These are phyloP conservation scores for Hydrozoanthus tunicans DNA, from an alignment of 64 coral and sea anemone genomes.

Conservation along the genomic window DNA sequence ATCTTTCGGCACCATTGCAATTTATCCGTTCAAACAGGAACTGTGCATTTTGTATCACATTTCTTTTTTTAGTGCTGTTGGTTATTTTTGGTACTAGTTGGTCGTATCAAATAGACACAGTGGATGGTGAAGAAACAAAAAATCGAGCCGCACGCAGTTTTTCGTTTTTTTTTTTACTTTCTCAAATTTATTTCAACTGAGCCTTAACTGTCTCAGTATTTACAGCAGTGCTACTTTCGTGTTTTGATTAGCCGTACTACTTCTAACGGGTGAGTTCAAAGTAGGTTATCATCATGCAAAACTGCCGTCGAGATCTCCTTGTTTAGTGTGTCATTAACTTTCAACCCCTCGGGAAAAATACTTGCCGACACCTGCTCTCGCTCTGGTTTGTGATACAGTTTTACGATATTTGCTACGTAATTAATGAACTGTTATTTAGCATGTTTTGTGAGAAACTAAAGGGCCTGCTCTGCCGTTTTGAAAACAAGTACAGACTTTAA, in stretches of 20 bases:
- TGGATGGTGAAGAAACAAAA: background rate
- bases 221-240: background rate
- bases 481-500: slow-evolving; percentile 42
- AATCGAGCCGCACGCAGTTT: background rate
- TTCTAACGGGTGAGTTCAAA: background rate
- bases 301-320: background rate
- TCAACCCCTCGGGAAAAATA: slow-evolving; percentile 19
- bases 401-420: slow-evolving; percentile 28
- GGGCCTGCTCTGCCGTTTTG: slow-evolving; percentile 29
- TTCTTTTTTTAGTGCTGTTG: background rate
- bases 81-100: background rate
- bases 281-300: background rate
- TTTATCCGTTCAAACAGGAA: background rate
- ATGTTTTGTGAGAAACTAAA: slow-evolving; percentile 44
- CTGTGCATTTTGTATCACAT: background rate
- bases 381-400: slow-evolving; percentile 32
- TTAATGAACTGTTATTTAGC: slow-evolving; percentile 39
- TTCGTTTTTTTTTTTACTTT: background rate
- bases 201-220: background rate
- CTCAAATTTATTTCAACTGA: background rate
- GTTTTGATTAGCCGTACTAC: background rate
- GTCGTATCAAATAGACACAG: background rate
- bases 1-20: background rate
- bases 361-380: slow-evolving; percentile 11
- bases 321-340: background rate